phyloP scores from a whole-genome alignment of 2,113 vertebrate genomes.

The Grammatotria lemairii region DNA sequence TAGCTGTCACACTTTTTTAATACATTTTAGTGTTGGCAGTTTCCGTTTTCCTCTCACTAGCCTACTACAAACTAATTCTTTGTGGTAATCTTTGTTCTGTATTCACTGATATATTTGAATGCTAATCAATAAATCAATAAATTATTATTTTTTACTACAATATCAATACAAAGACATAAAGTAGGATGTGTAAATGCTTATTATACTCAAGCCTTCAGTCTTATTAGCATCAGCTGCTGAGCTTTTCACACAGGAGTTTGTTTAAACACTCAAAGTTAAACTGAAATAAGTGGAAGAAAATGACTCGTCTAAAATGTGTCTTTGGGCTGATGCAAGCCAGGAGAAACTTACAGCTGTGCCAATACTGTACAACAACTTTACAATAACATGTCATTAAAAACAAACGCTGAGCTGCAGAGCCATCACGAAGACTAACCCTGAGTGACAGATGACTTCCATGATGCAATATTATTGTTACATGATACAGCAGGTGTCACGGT shows the following conservation, averaged over 20 bases:
- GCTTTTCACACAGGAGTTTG: background rate
- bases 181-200: background rate
- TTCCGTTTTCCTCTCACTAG: background rate
- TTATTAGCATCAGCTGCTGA: background rate
- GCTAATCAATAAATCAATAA: background rate
- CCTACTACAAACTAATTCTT: background rate
- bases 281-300: background rate
- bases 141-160: background rate
- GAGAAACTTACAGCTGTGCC: constrained; percentile 21
- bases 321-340: constrained; percentile 15
- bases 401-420: background rate
- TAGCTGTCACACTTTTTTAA: background rate
- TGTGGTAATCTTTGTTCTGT: background rate
- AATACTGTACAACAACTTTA: background rate
- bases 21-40: background rate
- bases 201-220: background rate
- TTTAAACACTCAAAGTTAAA: background rate
- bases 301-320: background rate
- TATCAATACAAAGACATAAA: background rate
- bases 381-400: background rate
- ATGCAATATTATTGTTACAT: constrained; percentile 58
- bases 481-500: constrained; percentile 59
- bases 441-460: constrained; percentile 8
- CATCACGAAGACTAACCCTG: background rate
- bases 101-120: background rate